These are phyloP conservation scores for Pocillopora verrucosa DNA, from an alignment of 64 coral and sea anemone species.

Conservation along the genomic window DNA sequence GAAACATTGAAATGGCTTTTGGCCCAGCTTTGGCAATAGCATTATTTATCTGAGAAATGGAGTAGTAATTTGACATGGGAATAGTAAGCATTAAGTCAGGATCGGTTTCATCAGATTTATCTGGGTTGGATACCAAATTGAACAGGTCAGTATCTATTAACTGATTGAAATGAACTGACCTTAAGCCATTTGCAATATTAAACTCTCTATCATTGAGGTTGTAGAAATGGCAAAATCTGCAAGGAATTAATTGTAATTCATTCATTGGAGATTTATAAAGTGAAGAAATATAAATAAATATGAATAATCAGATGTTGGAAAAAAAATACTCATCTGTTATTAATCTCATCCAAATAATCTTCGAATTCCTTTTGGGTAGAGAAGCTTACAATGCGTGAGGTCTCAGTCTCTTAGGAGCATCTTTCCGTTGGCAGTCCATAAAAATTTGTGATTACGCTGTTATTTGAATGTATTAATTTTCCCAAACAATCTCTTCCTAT, in stretches of 20 bases:
- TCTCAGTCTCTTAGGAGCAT: too few species aligned
- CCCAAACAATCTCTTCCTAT: too few species aligned
- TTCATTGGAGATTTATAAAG: constrained; percentile 2
- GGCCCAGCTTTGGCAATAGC: too few species aligned
- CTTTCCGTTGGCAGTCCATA: too few species aligned
- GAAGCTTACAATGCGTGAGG: not conserved
- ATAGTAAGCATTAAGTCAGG: constrained; percentile 26
- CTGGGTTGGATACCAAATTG: constrained; percentile 24
- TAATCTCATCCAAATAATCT: constrained; percentile 24
- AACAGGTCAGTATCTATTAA: constrained; percentile 28
- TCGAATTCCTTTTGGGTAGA: constrained; percentile 39
- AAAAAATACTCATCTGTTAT: constrained; percentile 26
- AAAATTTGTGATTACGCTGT: too few species aligned
- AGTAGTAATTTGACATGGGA: too few species aligned
- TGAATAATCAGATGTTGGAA: constrained; percentile 5
- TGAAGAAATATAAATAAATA: constrained; percentile 1
- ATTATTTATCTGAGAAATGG: too few species aligned
- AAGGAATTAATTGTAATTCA: not conserved
- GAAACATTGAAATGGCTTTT: too few species aligned
- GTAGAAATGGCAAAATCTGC: constrained; percentile 18
- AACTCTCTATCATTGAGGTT: constrained; percentile 19
- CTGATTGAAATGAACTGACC: not conserved
- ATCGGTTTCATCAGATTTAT: constrained; percentile 37
- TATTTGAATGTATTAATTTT: too few species aligned
- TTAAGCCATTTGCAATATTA: not conserved